Conservation (phyloP, 2,888 invertebrate species). For the Eumacrocentrus americanus region DNA sequence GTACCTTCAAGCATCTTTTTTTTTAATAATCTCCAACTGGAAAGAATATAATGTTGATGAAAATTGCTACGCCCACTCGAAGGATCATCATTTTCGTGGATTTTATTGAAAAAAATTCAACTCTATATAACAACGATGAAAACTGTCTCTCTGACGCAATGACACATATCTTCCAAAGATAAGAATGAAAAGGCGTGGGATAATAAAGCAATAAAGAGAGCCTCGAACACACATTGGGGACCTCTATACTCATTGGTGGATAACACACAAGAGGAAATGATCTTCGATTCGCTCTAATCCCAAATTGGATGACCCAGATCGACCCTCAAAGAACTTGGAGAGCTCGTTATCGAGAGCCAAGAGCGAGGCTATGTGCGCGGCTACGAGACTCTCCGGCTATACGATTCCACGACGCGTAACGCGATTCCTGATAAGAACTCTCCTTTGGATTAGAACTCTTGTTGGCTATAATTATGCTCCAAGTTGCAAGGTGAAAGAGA, state of each 20-base stretch:
- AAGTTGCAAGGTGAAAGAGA: slow-evolving; percentile 24
- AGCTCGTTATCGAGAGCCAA: slow-evolving; percentile 18
- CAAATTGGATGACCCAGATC: slow-evolving; percentile 45
- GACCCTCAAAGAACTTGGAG: slow-evolving; percentile 24
- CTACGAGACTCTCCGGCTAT: too few relatives aligned
- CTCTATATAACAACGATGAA: background rate
- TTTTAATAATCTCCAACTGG: background rate
- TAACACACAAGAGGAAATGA: background rate
- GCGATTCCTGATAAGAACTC: slow-evolving; percentile 39
- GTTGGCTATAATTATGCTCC: slow-evolving; percentile 12
- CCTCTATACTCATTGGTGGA: too few relatives aligned
- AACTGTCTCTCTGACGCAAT: too few relatives aligned
- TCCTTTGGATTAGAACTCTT: background rate
- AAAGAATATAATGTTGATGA: background rate
- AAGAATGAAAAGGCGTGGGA: too few relatives aligned
- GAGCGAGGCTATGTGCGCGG: slow-evolving; percentile 29
- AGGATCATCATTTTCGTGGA: background rate
- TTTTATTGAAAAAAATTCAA: background rate
- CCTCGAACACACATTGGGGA: too few relatives aligned
- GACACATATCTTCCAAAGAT: too few relatives aligned
- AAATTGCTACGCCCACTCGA: background rate
- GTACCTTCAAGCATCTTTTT: background rate
- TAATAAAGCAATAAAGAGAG: too few relatives aligned
- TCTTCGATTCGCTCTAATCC: slow-evolving; percentile 33
- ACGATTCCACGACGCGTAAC: slow-evolving; percentile 35